These are phyloP conservation scores for Parthenolecanium corni DNA, from an alignment of 2,888 invertebrate species.

Conservation along the genomic window DNA sequence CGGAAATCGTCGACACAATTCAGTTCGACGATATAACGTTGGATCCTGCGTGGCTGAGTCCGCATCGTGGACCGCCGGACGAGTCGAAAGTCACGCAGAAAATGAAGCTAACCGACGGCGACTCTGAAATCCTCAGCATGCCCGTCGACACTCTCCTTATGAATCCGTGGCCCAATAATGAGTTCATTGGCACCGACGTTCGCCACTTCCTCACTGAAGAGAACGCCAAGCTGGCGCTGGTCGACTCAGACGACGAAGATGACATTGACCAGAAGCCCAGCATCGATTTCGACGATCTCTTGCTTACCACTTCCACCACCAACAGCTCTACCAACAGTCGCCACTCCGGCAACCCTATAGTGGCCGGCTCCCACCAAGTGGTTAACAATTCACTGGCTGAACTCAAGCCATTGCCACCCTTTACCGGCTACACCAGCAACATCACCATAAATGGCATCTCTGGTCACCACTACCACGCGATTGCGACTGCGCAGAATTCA, in stretches of 20 bases:
- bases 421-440: conserved; percentile 74
- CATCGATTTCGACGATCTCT: conserved; percentile 34
- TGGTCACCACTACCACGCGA: conserved; percentile 76
- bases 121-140: conserved; percentile 36
- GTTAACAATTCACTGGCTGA: conserved; percentile 49
- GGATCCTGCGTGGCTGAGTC: conserved; percentile 34
- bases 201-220: conserved; percentile 38
- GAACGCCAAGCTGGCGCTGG: conserved; percentile 31
- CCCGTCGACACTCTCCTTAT: conserved; percentile 57
- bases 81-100: conserved; percentile 27
- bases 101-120: conserved; percentile 37
- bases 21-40: conserved; percentile 28
- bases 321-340: neutral
- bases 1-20: conserved; percentile 14
- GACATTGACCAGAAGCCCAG: conserved; percentile 29
- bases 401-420: conserved; percentile 73
- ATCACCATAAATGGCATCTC: conserved; percentile 78
- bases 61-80: conserved; percentile 33
- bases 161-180: conserved; percentile 49
- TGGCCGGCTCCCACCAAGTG: conserved; percentile 29
- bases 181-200: conserved; percentile 42
- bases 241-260: conserved; percentile 32
- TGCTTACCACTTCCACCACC: conserved; percentile 20
- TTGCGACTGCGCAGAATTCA: conserved; percentile 45
- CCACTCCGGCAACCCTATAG: neutral